A percentile compares a stretch with the other conserved stretches of the same genome.
These are phyloP conservation scores for Chloroceryle amazona DNA, from an alignment of 2,797 vertebrate genomes.

Conservation along the genomic window DNA sequence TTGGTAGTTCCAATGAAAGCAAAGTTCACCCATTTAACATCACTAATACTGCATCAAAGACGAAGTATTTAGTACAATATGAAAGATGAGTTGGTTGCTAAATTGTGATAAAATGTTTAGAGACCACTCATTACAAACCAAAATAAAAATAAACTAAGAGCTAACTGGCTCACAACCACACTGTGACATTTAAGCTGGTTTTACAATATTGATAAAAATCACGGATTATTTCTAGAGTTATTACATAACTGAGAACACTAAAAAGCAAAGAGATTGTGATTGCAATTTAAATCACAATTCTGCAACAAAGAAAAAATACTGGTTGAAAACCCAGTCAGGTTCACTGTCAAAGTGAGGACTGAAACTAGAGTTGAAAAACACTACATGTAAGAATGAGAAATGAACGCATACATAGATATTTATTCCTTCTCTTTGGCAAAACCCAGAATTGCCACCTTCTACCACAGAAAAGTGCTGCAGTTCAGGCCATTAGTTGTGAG, in stretches of 20 bases:
- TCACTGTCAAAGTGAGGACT: background rate
- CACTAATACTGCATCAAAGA: background rate
- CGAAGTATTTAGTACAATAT: background rate
- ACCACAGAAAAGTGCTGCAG: background rate
- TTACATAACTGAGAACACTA: background rate
- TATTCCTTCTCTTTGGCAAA: background rate
- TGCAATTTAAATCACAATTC: background rate
- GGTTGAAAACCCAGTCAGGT: background rate
- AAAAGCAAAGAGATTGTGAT: background rate
- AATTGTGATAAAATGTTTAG: background rate
- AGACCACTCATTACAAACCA: background rate
- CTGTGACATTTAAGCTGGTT: background rate
- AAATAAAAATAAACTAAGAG: background rate
- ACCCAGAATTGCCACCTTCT: background rate
- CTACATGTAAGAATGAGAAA: rapidly evolving
- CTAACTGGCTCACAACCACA: background rate
- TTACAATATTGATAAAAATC: background rate
- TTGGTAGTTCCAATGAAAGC: background rate
- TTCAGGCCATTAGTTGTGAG: background rate
- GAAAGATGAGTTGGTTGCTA: background rate
- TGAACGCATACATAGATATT: background rate
- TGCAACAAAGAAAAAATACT: background rate
- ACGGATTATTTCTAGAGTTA: background rate
- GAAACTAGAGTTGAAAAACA: background rate
- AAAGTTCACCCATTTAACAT: background rate